Percentiles rank a stretch among this genome's conserved stretches.
phyloP scores from a whole-genome alignment of 2,113 vertebrate species.

The pig (Sus scrofa) region T2T-Sscrofa CM000817.6:65549501-65550000 shows the following conservation, averaged over 20 bases:
- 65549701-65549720: background rate
- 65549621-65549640: background rate
- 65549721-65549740: too few relatives aligned
- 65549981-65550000: accelerated
- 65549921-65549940: background rate
- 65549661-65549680: background rate
- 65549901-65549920: accelerated
- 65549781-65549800: accelerated
- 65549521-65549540: background rate
- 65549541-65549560: background rate
- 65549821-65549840: background rate
- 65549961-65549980: accelerated
- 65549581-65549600: background rate
- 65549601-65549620: background rate
- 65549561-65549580: background rate
- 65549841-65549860: background rate
- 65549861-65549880: accelerated
- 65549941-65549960: background rate
- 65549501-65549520: background rate
- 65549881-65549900: accelerated
- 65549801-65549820: accelerated
- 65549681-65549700: background rate
- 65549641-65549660: background rate
- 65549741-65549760: accelerated
- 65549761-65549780: too few relatives aligned